phyloP scores from a whole-genome alignment of 2,888 invertebrate genomes.

The Orgyia antiqua region DNA sequence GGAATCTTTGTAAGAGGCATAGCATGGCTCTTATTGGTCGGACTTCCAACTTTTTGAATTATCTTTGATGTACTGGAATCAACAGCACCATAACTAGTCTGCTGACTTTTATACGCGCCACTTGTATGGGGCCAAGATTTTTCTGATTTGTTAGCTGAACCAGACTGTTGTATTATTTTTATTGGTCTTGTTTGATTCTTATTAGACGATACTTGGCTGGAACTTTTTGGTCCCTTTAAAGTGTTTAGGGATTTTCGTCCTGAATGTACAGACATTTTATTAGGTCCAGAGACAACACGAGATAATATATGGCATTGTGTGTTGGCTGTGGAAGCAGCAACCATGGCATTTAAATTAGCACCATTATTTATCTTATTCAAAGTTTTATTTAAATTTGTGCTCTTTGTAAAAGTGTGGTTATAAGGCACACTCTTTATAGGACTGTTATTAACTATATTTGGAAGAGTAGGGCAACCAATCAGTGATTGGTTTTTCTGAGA shows the following conservation, averaged over 20 bases:
- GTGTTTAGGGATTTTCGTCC: slow-evolving; percentile 62
- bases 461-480: slow-evolving; percentile 56
- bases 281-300: slow-evolving; percentile 68
- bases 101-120: slow-evolving; percentile 60
- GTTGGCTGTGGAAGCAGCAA: slow-evolving; percentile 57
- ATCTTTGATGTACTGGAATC: slow-evolving; percentile 62
- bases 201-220: slow-evolving; percentile 46
- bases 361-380: slow-evolving; percentile 68
- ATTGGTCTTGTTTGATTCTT: slow-evolving; percentile 72
- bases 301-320: slow-evolving; percentile 71
- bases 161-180: slow-evolving; percentile 76
- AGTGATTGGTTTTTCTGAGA: slow-evolving; percentile 61
- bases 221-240: slow-evolving; percentile 58
- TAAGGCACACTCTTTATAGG: slow-evolving; percentile 67
- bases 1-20: slow-evolving; percentile 52
- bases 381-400: slow-evolving; percentile 61
- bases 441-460: slow-evolving; percentile 56
- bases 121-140: slow-evolving; percentile 64
- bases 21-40: slow-evolving; percentile 53
- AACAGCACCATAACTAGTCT: slow-evolving; percentile 47
- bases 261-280: slow-evolving; percentile 69
- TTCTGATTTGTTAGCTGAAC: slow-evolving; percentile 58
- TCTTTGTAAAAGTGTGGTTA: slow-evolving; percentile 61
- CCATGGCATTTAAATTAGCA: slow-evolving; percentile 68
- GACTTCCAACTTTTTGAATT: slow-evolving; percentile 69